Evolutionary conservation across 30 jellyfish, hydroid and myxozoan species (phyloP).

Genomic region (Phacellophora camtschatica): DNA sequence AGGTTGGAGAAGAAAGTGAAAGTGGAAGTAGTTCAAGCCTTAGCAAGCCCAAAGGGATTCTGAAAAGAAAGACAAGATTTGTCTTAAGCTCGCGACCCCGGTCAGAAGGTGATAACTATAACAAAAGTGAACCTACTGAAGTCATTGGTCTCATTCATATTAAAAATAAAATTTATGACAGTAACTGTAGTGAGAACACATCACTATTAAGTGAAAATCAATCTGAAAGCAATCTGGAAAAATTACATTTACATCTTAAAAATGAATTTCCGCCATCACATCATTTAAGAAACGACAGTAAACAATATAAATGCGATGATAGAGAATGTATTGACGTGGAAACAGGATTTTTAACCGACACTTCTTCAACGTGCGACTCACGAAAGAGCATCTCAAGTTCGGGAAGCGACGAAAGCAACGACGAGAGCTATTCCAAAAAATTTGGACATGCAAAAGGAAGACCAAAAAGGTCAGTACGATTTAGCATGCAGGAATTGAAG

Average conservation of each 20-base stretch:
- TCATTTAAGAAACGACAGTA: neutral
- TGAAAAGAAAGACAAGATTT: slow-evolving; percentile 41
- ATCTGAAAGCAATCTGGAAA: neutral
- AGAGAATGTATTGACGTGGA: slow-evolving; percentile 54
- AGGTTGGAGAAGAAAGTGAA: slow-evolving; percentile 69
- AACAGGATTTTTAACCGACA: slow-evolving; percentile 36
- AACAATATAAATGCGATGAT: neutral
- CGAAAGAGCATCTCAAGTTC: slow-evolving; percentile 53
- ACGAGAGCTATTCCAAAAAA: slow-evolving; percentile 34
- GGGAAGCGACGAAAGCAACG: slow-evolving; percentile 65
- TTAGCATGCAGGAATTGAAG: slow-evolving; percentile 17
- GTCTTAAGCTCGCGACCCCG: slow-evolving; percentile 40
- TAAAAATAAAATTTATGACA: neutral
- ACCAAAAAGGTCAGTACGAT: slow-evolving; percentile 48
- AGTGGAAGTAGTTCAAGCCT: slow-evolving; percentile 36
- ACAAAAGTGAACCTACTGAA: slow-evolving; percentile 23
- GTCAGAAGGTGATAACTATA: slow-evolving; percentile 48
- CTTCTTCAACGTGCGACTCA: slow-evolving; percentile 63
- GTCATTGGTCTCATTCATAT: slow-evolving; percentile 47
- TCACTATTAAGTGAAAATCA: neutral
- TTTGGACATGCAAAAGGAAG: neutral
- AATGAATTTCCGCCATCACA: neutral
- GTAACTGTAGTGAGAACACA: neutral
- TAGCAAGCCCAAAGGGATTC: slow-evolving; percentile 55
- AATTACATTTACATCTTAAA: neutral